Evolutionary conservation across 2,888 invertebrate genomes (phyloP), one percentile per base, ranked within the genome.

Genomic region (Acronicta alni): DNA sequence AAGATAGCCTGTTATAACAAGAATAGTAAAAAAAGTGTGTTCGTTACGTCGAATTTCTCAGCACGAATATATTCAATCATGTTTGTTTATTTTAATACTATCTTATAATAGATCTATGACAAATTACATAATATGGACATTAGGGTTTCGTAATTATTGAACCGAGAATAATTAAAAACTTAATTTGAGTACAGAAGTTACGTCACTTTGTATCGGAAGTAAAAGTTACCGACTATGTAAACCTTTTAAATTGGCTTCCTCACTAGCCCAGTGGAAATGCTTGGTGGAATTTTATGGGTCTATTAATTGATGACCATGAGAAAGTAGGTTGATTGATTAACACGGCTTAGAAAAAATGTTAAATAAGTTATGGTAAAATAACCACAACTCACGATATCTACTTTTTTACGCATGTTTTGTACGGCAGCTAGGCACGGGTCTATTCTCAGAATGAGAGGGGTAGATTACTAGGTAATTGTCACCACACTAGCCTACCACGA

Each of bases 181-280:
- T 69, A 64, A 60, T 15, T 63, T 57, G n/a, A n/a, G n/a, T n/a
- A 65, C 37, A 48, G 43, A 60, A 57, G 57, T 75, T 75, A 55
- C 41, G 46, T 62, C 54, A 74, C 9, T n/a, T 9, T 0, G 12
- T 26, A 55, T 74, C 49, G 75, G 72, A 75, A 67, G 75, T 75
- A 70, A 69, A 66, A 77, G 58, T 57, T 37, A 15, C 7, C 20
- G 16, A 41, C 23, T 42, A 30, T 41, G 57, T 53, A 49, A 68
- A 56, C 18, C 16, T n/a, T 6, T 35, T 3, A 35, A 35, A 35
- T 35, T 35, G 41, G 12, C 15, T 66, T 49, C 26, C 58, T 39
- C 20, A 67, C 45, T 30, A 42, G 38, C 18, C 15, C 1, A 3
- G 49, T 32, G 35, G 38, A 37, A 43, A 43, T 38, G 35, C 16